Percentiles rank a stretch among this genome's conserved stretches.
phyloP scores from a whole-genome alignment of 2,888 invertebrate species.

The Tetramorium bicarinatum region DNA sequence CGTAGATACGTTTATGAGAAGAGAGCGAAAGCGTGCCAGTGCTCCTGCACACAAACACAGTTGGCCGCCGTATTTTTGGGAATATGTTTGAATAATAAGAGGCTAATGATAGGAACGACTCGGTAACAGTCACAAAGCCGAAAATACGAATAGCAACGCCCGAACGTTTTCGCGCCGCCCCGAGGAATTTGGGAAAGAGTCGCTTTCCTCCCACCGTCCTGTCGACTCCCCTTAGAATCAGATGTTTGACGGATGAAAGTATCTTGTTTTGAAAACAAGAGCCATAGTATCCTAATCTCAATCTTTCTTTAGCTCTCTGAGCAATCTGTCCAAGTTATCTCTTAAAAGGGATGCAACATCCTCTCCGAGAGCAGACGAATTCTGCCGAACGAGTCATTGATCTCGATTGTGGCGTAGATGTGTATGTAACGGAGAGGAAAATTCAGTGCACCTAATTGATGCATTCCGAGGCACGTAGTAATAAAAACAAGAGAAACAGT shows the following conservation, averaged over 20 bases:
- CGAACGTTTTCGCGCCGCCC: not conserved
- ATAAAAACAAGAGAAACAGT: not conserved
- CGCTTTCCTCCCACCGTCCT: not conserved
- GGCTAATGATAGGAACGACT: constrained; percentile 47
- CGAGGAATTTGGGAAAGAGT: not conserved
- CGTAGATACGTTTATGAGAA: constrained; percentile 28
- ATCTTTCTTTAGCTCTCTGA: too few species aligned
- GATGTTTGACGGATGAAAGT: not conserved
- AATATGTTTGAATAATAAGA: constrained; percentile 29
- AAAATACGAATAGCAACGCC: constrained; percentile 38
- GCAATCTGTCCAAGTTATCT: not conserved
- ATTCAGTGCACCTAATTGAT: not conserved
- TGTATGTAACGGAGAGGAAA: not conserved
- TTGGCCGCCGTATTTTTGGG: constrained; percentile 11
- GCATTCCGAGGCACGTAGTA: not conserved
- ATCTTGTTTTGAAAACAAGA: not conserved
- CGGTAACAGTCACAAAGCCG: constrained; percentile 18
- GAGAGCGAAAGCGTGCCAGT: constrained; percentile 9
- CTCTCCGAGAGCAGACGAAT: not conserved
- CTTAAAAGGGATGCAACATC: not conserved
- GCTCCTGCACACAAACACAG: too few species aligned
- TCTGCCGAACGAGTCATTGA: not conserved
- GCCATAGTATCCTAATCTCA: too few species aligned
- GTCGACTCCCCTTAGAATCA: too few species aligned
- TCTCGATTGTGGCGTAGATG: not conserved